Base-by-base conservation (phyloP, 2,888 invertebrate genomes). In the Conops quadrifasciatus region DNA sequence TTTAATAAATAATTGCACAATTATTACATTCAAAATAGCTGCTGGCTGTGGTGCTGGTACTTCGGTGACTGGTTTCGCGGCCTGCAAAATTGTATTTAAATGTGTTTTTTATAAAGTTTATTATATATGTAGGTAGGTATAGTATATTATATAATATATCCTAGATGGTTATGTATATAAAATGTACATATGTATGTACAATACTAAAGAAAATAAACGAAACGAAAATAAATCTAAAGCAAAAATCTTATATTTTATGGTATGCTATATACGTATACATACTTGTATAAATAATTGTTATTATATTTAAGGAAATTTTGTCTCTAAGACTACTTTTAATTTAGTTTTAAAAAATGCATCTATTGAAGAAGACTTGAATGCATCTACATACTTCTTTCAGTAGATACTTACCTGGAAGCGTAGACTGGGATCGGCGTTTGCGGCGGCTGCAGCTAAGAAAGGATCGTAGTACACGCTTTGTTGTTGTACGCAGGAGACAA, bases 401-500 rank as follows among this genome's bases (percentile, higher is more conserved):
- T 13, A 24, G 13, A 53, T 21, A 79, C 89, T 90, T 89, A 95
- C 95, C 93, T 95, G 95, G 82, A 95, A 89, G 89, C 95, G 93
- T 88, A 94, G 94, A 89, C 93, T 94, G 78, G 93, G 93, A 88
- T 95, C 95, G 82, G 93, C 92, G 80, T 81, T 88, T 77, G 93
- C 93, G 80, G 91, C 91, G 77, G 94, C 94, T 79, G 94, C 94
- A 78, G 95, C 95, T 89, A 97, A 89, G 91, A 96, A 95, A 82
- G 95, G 96, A 90, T 97, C 96, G 89, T 96, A 97, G 90, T 96
- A 97, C 79, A 96, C 93, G 88, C 96, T 94, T 82, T 76, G 47
- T 51, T 36, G 2, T 65, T 65, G 51, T 28, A 64, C 24, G 26
- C 28, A 24, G 43, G 36, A 15, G n/a, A 28, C 5, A 16, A 15